Base-by-base conservation (phyloP, 2,797 vertebrate genomes). In the Euthynnus affinis region DNA sequence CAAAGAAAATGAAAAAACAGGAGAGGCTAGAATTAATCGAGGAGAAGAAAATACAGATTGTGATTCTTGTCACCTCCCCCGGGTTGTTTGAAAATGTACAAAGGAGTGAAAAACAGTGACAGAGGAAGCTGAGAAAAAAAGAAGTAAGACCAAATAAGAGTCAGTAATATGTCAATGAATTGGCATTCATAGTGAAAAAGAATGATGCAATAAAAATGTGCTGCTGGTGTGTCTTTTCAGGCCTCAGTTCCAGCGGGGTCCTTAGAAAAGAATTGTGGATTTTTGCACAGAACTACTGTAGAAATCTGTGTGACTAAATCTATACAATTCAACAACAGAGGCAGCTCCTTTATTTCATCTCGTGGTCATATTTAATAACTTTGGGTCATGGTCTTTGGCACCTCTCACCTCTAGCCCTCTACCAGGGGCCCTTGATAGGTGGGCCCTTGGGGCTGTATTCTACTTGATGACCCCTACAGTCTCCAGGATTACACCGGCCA, bases 361-460 rank as follows among this genome's bases (percentile, higher is more conserved):
- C 73, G 29, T 68, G 72, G 76, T 83, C 79, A 73, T 37, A 85
- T 82, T 78, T 57, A 79, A 64, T 70, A 66, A 57, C 70, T 67
- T 76, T 84, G 52, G 67, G 65, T 81, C 76, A 79, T 49, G 70
- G 69, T 89, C 62, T 86, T 88, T 89, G 82, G 9, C 37, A 37
- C 10, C 29, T 64, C 52, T 56, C 64, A 25, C 57, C 56, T 51
- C 15, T 17, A 20, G 44, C 42, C 37, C 80, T 93, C 81, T 95
- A 95, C 92, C 94, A 95, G 42, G 97, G 98, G 3, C 97, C 97
- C 92, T 99, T 99, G 79, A 96, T 51, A 46, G 75, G 72, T 5
- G 95, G 96, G 57, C 93, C 97, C 80, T 98, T 98, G 86, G 96
- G 94, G 85, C 93, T 95, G 77, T 97, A 99, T 42, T 99, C 97